A percentile compares a stretch with the other conserved stretches of the same genome.
These are phyloP conservation scores for Sinohyriopsis cumingii DNA, from an alignment of 2,888 invertebrate species.

Conservation along the genomic window DNA sequence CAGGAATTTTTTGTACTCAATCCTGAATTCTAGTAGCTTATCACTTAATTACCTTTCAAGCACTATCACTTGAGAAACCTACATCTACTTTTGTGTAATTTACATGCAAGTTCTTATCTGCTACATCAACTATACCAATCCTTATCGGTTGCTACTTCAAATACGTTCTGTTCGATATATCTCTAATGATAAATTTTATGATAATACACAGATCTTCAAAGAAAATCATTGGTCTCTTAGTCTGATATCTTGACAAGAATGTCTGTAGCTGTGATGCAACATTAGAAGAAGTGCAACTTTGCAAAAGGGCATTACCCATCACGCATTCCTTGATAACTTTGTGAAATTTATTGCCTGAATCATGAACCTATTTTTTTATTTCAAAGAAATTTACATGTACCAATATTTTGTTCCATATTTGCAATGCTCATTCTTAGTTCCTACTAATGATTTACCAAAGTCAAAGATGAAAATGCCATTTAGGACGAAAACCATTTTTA, in stretches of 20 bases:
- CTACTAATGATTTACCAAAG: too few relatives aligned
- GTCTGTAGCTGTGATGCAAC: conserved; percentile 15
- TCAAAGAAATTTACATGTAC: too few relatives aligned
- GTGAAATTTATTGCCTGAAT: conserved; percentile 9
- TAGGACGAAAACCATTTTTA: too few relatives aligned
- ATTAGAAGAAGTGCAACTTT: conserved; percentile 13
- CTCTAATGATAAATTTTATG: conserved; percentile 9
- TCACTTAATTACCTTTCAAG: conserved; percentile 9
- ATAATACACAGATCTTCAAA: conserved; percentile 7
- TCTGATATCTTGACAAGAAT: conserved; percentile 14
- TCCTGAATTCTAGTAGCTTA: conserved; percentile 5
- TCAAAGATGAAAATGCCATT: too few relatives aligned
- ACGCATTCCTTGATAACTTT: conserved; percentile 4
- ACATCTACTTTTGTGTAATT: conserved; percentile 6
- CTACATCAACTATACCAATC: conserved; percentile 3
- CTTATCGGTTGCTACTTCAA: conserved; percentile 1
- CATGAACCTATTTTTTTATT: neutral
- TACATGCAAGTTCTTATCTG: conserved; percentile 2
- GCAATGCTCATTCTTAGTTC: too few relatives aligned
- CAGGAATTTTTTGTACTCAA: too few relatives aligned
- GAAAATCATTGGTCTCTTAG: conserved; percentile 9
- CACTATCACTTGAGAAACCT: conserved; percentile 3
- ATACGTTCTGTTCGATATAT: neutral
- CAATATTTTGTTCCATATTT: too few relatives aligned
- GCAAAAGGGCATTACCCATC: conserved; percentile 7